phyloP scores from a whole-genome alignment of 2,113 vertebrate species.

The Sclerurus mexicanus region DNA sequence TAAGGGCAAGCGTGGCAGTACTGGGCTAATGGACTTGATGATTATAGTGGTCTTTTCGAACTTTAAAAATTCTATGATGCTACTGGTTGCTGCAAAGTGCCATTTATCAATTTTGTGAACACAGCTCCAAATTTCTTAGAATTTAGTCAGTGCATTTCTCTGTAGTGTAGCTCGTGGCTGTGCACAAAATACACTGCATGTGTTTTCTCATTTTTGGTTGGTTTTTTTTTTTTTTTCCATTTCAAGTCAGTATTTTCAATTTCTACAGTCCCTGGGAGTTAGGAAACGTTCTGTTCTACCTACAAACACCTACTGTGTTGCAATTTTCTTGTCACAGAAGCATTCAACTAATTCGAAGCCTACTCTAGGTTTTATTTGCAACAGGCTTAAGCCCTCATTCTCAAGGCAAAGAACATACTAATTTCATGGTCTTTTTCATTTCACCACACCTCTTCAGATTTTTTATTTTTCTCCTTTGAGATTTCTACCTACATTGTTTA shows the following conservation, averaged over 20 bases:
- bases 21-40: neutral
- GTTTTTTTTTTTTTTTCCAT: neutral
- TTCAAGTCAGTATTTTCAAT: slow-evolving; percentile 36
- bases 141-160: slow-evolving; percentile 15
- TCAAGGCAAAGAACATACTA: slow-evolving; percentile 29
- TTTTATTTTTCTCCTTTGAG: neutral
- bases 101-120: neutral
- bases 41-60: neutral
- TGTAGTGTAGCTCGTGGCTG: neutral
- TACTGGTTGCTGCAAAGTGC: neutral
- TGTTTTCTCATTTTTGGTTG: neutral
- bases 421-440: slow-evolving; percentile 61
- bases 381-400: slow-evolving; percentile 1
- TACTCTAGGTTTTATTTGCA: slow-evolving; percentile 53
- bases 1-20: neutral
- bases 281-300: slow-evolving; percentile 48
- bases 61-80: neutral
- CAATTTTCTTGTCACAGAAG: slow-evolving; percentile 69
- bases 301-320: slow-evolving; percentile 60
- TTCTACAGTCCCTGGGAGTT: slow-evolving; percentile 17
- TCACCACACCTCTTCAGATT: neutral
- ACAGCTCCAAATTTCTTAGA: neutral
- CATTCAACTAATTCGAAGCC: slow-evolving; percentile 42
- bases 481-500: neutral
- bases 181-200: neutral